Evolutionary conservation across 2,113 vertebrate genomes (phyloP), one percentile per base, ranked within the genome.

Genomic region (Caranx melampygus): DNA sequence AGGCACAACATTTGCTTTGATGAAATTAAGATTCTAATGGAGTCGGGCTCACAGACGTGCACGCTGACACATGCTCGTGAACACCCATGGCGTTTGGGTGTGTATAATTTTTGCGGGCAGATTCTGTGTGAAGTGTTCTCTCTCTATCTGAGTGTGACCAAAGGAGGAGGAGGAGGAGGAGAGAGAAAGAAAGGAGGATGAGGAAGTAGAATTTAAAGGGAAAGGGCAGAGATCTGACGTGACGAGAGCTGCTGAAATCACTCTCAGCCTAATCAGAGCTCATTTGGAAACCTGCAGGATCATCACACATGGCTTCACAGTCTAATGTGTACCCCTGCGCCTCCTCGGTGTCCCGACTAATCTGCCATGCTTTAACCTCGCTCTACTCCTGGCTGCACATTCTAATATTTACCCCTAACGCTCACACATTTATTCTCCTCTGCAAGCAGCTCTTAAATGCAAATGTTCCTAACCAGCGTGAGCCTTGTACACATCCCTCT

Each of bases 211-310:
- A 54, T 83, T 71, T 82, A 74, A 78, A 76, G 76, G 58, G 75
- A 72, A 34, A 61, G 58, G 74, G 64, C 51, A 42, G 60, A 73
- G 69, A 88, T 88, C 85, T 65, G 57, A 87, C 87, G 79, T 87
- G 65, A 82, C 34, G 89, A 77, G 93, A 90, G 91, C 87, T 73
- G 86, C 90, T 92, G 83, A 90, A 92, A 94, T 95, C 94, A 91
- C 80, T 92, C 86, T 86, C 80, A 55, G 75, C 82, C 77, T 92
- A 91, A 93, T 93, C 92, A 88, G 84, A 87, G 86, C 87, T 90
- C 83, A 90, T 91, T 91, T 92, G 65, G 78, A 86, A 92, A 85
- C 81, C 88, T 91, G 90, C 90, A 87, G 89, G 86, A 90, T 91
- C 89, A 90, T 90, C 90, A 90, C 86, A 91, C 93, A 89, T 92